Percentiles rank a stretch among this genome's conserved stretches.
phyloP scores from a whole-genome alignment of 2,888 invertebrate genomes.

The Troides oblongomaculatus region DNA sequence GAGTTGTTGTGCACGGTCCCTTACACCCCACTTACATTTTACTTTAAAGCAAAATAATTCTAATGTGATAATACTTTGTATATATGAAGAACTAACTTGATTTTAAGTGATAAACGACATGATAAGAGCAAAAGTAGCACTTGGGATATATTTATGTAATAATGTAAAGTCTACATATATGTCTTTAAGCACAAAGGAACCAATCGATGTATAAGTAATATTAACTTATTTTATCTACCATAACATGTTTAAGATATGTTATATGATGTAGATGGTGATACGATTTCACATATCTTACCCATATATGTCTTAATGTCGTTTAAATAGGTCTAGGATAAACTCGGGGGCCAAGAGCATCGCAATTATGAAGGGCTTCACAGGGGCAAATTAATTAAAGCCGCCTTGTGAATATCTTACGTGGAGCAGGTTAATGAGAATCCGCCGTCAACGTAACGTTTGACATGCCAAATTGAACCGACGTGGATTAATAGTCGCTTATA shows the following conservation, averaged over 20 bases:
- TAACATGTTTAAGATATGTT: no score
- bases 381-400: constrained; percentile 24
- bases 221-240: background rate
- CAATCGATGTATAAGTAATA: background rate
- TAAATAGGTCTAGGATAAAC: constrained; percentile 8
- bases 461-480: no score
- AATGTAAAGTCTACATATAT: background rate
- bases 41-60: no score
- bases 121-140: no score
- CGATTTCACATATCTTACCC: background rate
- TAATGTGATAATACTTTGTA: no score
- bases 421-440: constrained; percentile 21
- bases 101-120: no score
- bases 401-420: constrained; percentile 18
- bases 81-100: no score
- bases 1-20: no score
- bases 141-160: no score
- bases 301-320: background rate
- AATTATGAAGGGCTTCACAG: constrained; percentile 18
- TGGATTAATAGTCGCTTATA: no score
- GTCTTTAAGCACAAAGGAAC: no score
- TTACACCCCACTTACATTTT: no score
- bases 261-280: background rate
- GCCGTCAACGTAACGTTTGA: background rate
- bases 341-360: background rate